Conservation (phyloP, 1,140 invertebrate species). For the Propsilocerus akamusi region DNA sequence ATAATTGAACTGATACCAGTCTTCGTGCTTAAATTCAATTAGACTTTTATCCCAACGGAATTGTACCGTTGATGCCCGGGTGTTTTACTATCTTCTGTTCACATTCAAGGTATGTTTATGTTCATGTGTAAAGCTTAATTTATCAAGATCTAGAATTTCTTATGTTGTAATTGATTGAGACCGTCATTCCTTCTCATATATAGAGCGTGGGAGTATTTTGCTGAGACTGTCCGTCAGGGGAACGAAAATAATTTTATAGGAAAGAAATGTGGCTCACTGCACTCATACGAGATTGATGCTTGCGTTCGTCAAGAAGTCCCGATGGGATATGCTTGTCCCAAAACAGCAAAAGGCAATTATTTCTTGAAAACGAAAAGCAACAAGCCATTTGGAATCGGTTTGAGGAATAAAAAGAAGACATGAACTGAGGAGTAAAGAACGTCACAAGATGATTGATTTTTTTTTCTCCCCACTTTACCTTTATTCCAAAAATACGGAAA, state of each 20-base stretch:
- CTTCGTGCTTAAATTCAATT: too few species aligned
- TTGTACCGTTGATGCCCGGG: constrained; percentile 22
- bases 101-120: constrained; percentile 21
- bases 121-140: neutral
- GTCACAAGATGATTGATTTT: too few species aligned
- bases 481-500: too few species aligned
- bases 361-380: constrained; percentile 14
- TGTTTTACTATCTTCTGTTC: constrained; percentile 37
- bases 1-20: too few species aligned
- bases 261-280: constrained; percentile 15
- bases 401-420: too few species aligned
- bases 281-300: constrained; percentile 9
- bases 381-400: constrained; percentile 12
- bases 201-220: constrained; percentile 37
- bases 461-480: too few species aligned
- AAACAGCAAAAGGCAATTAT: constrained; percentile 15
- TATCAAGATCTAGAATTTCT: neutral
- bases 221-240: constrained; percentile 31
- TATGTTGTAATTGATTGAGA: neutral
- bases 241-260: constrained; percentile 19
- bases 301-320: constrained; percentile 12
- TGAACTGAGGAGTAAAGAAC: too few species aligned
- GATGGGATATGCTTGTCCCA: constrained; percentile 17
- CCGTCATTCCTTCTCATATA: constrained; percentile 8
- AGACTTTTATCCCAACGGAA: constrained; percentile 6